Evolutionary conservation across 2,797 vertebrate genomes (phyloP), one percentile per base, ranked within the genome.

Genomic region (Lagorchestes hirsutus): DNA sequence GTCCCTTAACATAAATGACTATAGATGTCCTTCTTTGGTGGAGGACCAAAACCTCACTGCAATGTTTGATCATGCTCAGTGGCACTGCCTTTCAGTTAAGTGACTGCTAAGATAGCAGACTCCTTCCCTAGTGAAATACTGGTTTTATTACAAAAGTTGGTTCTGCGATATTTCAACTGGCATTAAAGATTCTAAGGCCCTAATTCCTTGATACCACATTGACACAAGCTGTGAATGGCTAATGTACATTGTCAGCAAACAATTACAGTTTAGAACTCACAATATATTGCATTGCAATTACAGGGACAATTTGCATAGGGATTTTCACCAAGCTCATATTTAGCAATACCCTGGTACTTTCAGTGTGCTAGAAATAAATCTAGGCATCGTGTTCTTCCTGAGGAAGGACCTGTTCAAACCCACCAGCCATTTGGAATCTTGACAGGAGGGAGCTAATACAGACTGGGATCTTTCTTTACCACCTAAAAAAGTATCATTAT

Each of bases 241-340:
- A 94, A 97, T 16, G 22, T 24, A 96, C 22, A 90, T 56, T 95
- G 93, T 97, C 96, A 97, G 97, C 92, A 96, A 98, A 98, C 90
- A 98, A 95, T 97, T 95, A 97, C 92, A 92, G 87, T 92, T 98
- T 96, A 95, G 95, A 95, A 95, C 95, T 97, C 91, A 27, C 10
- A 97, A 97, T 96, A 93, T 95, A 97, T 90, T 91, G 95, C 97
- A 94, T 93, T 62, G 40, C 54, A 12, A 57, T 97, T 95, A 93
- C 54, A 50, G 74, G 93, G 96, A 0, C 92, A 29, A 95, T 95
- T 98, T 97, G 93, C 97, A 82, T 22, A 94, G 92, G 58, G 91
- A 92, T 93, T 90, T 97, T 94, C 96, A 97, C 91, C 90, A 29
- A 93, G 55, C 94, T 95, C 87, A 1, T 13, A 4, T 94, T 46